Evolutionary conservation across 92 coral and sea anemone species (phyloP).

Genomic region (Parazoanthus atlanticus): DNA sequence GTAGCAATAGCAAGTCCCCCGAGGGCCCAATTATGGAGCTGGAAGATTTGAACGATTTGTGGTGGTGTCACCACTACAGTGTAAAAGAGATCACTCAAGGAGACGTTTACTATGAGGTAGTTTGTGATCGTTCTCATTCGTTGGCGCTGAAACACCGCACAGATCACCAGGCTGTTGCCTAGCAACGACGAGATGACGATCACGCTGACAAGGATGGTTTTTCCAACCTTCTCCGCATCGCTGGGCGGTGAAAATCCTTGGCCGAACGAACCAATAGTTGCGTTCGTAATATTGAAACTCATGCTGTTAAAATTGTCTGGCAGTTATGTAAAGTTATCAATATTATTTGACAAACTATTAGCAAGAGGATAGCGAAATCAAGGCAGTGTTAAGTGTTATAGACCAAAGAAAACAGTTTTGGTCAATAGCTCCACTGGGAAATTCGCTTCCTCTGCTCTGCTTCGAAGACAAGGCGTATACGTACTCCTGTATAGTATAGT

Average conservation of each 20-base stretch:
- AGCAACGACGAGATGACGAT: slow-evolving; percentile 58
- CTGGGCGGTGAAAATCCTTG: background rate
- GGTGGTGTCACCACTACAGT: slow-evolving; percentile 68
- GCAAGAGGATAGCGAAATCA: background rate
- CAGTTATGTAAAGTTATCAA: background rate
- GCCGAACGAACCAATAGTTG: background rate
- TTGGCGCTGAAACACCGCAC: slow-evolving; percentile 58
- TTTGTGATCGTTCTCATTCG: slow-evolving; percentile 79
- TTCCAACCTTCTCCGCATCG: background rate
- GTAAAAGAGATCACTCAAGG: slow-evolving; percentile 77
- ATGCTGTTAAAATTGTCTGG: background rate
- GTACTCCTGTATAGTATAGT: background rate
- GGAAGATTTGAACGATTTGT: slow-evolving; percentile 56
- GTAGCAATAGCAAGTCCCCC: slow-evolving; percentile 46
- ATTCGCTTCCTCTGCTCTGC: background rate
- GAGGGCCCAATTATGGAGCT: slow-evolving; percentile 61
- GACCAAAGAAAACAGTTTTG: background rate
- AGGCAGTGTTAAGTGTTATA: background rate
- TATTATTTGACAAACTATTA: background rate
- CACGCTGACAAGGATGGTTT: slow-evolving; percentile 16
- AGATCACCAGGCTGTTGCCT: slow-evolving; percentile 74
- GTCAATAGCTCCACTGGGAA: background rate
- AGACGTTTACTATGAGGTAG: slow-evolving; percentile 80
- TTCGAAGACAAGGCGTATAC: background rate
- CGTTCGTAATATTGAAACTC: background rate